Percentiles rank a stretch among this genome's conserved stretches.
phyloP scores from a whole-genome alignment of 2,113 vertebrate genomes.

The Sphaerodactylus townsendi region DNA sequence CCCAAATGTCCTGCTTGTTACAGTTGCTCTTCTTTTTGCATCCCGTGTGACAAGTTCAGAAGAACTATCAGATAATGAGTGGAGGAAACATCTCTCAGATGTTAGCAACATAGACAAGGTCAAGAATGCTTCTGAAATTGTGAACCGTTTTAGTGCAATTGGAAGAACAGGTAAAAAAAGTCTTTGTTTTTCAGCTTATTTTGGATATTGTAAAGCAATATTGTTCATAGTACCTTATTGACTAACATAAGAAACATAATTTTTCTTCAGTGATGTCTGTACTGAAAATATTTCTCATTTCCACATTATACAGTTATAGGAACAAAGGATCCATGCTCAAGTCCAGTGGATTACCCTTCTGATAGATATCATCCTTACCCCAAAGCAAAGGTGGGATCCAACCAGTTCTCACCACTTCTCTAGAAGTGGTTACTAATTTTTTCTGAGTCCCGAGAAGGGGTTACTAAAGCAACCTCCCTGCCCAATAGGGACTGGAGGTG shows the following conservation, averaged over 20 bases:
- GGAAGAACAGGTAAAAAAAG: slow-evolving; percentile 21
- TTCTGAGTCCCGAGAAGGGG: too few relatives aligned
- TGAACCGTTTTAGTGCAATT: background rate
- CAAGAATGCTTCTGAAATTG: background rate
- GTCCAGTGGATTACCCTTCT: background rate
- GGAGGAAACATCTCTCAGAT: background rate
- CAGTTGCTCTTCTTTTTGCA: slow-evolving; percentile 8
- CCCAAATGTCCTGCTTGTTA: background rate
- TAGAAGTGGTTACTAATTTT: too few relatives aligned
- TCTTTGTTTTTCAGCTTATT: slow-evolving; percentile 11
- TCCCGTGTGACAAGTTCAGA: background rate
- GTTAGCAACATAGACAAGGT: slow-evolving; percentile 23
- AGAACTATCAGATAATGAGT: background rate
- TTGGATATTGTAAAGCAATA: slow-evolving; percentile 11
- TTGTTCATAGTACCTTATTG: background rate
- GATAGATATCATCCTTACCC: background rate
- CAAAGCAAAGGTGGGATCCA: background rate
- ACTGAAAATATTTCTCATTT: background rate
- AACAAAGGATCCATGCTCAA: background rate
- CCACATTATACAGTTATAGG: slow-evolving; percentile 1
- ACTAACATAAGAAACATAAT: background rate
- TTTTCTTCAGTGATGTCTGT: background rate
- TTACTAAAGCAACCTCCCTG: too few relatives aligned
- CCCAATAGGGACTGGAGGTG: too few relatives aligned
- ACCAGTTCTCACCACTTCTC: too few relatives aligned